These are phyloP conservation scores for Tinamus major DNA, from an alignment of 2,797 vertebrate genomes.

Conservation along the genomic window DNA sequence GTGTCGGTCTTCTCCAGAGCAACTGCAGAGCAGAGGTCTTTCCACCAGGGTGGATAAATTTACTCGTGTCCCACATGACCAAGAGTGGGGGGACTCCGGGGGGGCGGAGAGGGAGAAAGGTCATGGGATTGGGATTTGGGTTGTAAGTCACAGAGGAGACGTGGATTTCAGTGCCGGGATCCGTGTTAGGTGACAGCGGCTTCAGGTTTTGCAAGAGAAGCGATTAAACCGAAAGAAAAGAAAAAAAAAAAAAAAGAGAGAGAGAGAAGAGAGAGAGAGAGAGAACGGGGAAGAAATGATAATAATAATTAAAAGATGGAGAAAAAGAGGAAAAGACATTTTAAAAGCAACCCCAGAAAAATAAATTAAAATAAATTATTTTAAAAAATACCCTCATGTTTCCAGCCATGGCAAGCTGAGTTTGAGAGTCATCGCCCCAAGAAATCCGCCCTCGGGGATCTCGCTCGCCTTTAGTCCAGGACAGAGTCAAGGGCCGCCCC, in stretches of 20 bases:
- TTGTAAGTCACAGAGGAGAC: conserved; percentile 48
- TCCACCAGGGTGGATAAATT: conserved; percentile 54
- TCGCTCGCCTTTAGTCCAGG: neutral
- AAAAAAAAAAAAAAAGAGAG: accelerated
- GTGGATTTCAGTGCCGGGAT: conserved; percentile 29
- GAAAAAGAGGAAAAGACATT: neutral
- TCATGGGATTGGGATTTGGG: conserved; percentile 66
- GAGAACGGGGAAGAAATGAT: too few relatives aligned
- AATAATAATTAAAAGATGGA: too few relatives aligned
- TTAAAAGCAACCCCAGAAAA: neutral
- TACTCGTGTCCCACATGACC: conserved; percentile 59
- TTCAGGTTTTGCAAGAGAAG: conserved; percentile 12
- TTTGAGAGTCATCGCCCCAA: neutral
- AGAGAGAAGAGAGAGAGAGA: too few relatives aligned
- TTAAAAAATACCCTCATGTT: neutral
- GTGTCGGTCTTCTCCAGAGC: neutral
- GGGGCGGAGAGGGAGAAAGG: neutral
- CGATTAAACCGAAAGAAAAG: neutral
- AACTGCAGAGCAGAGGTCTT: conserved; percentile 23
- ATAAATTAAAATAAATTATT: too few relatives aligned
- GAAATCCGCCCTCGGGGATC: neutral
- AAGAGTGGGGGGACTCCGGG: neutral
- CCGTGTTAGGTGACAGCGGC: conserved; percentile 25
- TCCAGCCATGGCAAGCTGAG: accelerated
- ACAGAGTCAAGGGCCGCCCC: neutral